Evolutionary conservation across 1,140 invertebrate genomes (phyloP), one percentile per base, ranked within the genome.

Genomic region (Ephestia elutella): DNA sequence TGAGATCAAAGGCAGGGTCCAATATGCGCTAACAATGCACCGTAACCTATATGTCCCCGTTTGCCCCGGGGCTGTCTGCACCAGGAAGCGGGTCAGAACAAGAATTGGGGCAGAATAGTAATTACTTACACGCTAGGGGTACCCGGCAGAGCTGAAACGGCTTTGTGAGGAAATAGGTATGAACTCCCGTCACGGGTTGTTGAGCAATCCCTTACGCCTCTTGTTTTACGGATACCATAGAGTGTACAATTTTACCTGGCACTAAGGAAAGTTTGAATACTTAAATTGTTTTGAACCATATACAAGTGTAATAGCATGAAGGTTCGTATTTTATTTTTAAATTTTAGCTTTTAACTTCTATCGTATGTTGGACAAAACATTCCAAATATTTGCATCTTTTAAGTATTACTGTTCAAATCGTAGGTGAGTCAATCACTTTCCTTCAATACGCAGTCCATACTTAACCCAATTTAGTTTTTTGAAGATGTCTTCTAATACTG

Each of bases 21-120:
- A 44, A 44, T 44, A 44, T 44, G 38, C 13, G 38, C 38, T 44
- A 5, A n/a, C 38, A 44, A 44, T 44, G 38, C 38, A 44, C n/a
- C 38, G 38, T 15, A 44, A 44, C 38, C 38, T 44, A 44, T 44
- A 44, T 15, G 13, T 5, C 38, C 38, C n/a, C 13, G 38, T 25
- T 25, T 2, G 21, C 21, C 21, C 21, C 21, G 21, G 7, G n/a
- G 38, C 28, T 50, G n/a, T 9, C 28, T 50, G 65, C 61, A 73
- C 48, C 55, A 59, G 50, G 65, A 76, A 74, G 60, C 71, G 72
- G 73, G 73, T 80, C 78, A 80, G 64, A 57, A 57, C 56, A 70
- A 71, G 67, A 80, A 78, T 76, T 77, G 64, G 78, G 75, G 71
- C 76, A 75, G 70, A 69, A 70, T 64, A 73, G 75, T 70, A 77